A percentile compares a stretch with the other conserved stretches of the same genome.
phyloP scores from a whole-genome alignment of 2,113 vertebrate genomes.

The Macaca fascicularis region T2T-MFA8v1.1 NC_088378.1:64731501-64732000 shows the following conservation, averaged over 20 bases:
- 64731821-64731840: not conserved
- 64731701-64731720: not conserved
- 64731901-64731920: conserved; percentile 36
- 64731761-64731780: conserved; percentile 17
- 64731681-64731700: conserved; percentile 26
- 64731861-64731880: conserved; percentile 46
- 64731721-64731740: conserved; percentile 6
- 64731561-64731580: not conserved
- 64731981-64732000: conserved; percentile 67
- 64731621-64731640: not conserved
- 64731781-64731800: not conserved
- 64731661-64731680: not conserved
- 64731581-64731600: not conserved
- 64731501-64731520: not conserved
- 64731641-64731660: not conserved
- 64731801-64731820: conserved; percentile 41
- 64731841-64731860: conserved; percentile 50
- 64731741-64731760: not conserved
- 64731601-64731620: not conserved
- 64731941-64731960: conserved; percentile 66
- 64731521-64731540: not conserved
- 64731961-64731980: conserved; percentile 65
- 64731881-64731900: not conserved
- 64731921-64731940: conserved; percentile 45
- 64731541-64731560: not conserved